Conservation (phyloP, 2,113 vertebrate genomes). For the Poeciliopsis prolifica region DNA sequence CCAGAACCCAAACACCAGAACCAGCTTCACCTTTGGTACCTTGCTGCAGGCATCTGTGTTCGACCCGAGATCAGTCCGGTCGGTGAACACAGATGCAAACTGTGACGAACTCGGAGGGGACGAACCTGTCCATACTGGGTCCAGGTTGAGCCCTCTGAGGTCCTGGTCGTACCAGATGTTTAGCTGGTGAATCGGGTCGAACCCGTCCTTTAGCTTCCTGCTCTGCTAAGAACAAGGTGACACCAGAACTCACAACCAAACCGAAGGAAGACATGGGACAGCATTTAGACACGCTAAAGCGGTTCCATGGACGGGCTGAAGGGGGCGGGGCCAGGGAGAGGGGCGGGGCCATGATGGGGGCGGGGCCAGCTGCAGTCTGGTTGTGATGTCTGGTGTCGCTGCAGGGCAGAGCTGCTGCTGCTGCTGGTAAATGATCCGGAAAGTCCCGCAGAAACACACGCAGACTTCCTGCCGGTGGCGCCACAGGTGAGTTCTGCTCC, state of each 20-base stretch:
- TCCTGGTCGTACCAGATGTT: not conserved
- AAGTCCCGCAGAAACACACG: constrained; percentile 98
- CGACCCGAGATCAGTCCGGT: too few relatives aligned
- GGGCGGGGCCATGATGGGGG: constrained; percentile 35
- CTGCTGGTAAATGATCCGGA: constrained; percentile 33
- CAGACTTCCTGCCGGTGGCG: constrained; percentile 79
- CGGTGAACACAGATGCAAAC: too few relatives aligned
- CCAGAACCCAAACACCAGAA: not conserved
- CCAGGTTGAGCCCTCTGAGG: not conserved
- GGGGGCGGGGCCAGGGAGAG: not conserved
- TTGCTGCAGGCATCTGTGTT: not conserved
- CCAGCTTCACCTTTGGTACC: not conserved
- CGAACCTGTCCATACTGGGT: too few relatives aligned
- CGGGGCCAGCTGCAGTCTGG: constrained; percentile 52
- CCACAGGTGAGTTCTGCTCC: constrained; percentile 79
- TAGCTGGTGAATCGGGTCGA: not conserved
- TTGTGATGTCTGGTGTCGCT: constrained; percentile 95
- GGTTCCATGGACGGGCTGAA: constrained; percentile 81
- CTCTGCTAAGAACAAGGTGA: constrained; percentile 42
- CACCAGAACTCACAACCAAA: constrained; percentile 81
- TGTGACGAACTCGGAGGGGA: too few relatives aligned
- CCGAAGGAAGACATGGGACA: constrained; percentile 79
- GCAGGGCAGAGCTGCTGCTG: constrained; percentile 68
- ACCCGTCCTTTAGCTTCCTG: not conserved
- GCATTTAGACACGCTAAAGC: constrained; percentile 88